Base-by-base conservation (phyloP, 2,113 vertebrate species). In the Marmota monax region DNA sequence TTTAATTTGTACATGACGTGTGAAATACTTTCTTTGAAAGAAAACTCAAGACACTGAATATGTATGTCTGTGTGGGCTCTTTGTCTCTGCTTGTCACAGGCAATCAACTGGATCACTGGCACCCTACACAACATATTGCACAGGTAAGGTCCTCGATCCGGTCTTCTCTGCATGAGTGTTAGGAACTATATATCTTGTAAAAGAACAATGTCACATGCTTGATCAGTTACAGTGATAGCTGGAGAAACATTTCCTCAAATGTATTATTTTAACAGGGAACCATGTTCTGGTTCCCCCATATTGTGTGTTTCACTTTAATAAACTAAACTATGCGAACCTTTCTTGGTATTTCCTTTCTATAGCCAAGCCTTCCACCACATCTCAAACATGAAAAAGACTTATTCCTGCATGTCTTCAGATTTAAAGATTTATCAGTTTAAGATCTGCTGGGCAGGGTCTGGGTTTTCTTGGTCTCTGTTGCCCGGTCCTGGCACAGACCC, bases 1-100 rank as follows among this genome's bases (percentile, higher is more conserved):
- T 89, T 96, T 78, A 78, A 91, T 95, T 88, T 97, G 94, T 98
- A 78, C 93, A 92, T 98, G 97, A 95, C 95, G 93, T 97, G 84
- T 97, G 86, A 97, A 97, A 97, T 94, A 53, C 61, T 88, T 98
- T 42, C 90, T 95, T 94, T 96, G 91, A 85, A 98, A 89, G 89
- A 58, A 94, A 94, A 97, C 63, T 84, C 37, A 88, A 51, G 91
- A 97, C 87, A 89, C 92, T 97, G 98, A 97, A 96, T 80, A 97
- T 93, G 91, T 83, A 7, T 85, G 58, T 98, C 94, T 97, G 90
- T 89, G 53, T 97, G 96, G 85, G 48, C 97, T 80, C 96, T 92
- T 63, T 90, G 73, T 37, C 83, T 18, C 11, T 92, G 96, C 53
- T 96, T 94, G 89, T 83, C 94, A 73, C n/a, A 92, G 67, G 92